Evolutionary conservation across 2,888 invertebrate species (phyloP), one percentile per base, ranked within the genome.

Genomic region (Cheilosia variabilis): DNA sequence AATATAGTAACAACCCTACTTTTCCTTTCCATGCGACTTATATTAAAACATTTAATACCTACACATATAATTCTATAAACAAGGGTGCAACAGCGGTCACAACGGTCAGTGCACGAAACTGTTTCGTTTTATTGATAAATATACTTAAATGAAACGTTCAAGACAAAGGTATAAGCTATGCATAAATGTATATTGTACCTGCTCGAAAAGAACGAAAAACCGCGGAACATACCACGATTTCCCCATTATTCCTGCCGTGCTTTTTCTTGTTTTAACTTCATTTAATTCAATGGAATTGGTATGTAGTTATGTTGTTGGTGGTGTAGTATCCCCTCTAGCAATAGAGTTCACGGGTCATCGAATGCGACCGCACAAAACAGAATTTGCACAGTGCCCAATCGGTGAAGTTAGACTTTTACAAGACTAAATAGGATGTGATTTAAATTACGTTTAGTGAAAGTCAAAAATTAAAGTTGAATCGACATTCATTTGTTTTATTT

Each of bases 311-410:
- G 37, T 43, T 52, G n/a, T 41, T 68, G 68, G 41, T 73, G 41
- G 52, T 68, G 45, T 58, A 43, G 47, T 34, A 19, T 62, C 65
- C 50, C 13, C 50, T 27, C 17, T 47, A 71, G 71, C 50, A 76
- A 52, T 72, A 53, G 66, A 86, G 62, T 71, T 86, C 71, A 76
- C 81, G 60, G 86, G 86, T 81, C 81, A 86, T 81, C 81, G 55
- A 71, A 81, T 81, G 76, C 86, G 80, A 72, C 65, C 55, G 19
- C 62, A 57, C 50, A 41, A 72, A 86, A 72, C 71, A 86, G 86
- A 81, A 81, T 81, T 68, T 86, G 41, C 50, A 62, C 52, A 68
- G 81, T 76, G 55, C 17, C 62, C 86, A 81, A 68, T 81, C 86
- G 86, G 86, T 81, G 75, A 86, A 86, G 86, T 81, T 37, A 55